Evolutionary conservation across 2,797 vertebrate species (phyloP), one percentile per base, ranked within the genome.

Genomic region (Pipistrellus kuhlii): DNA sequence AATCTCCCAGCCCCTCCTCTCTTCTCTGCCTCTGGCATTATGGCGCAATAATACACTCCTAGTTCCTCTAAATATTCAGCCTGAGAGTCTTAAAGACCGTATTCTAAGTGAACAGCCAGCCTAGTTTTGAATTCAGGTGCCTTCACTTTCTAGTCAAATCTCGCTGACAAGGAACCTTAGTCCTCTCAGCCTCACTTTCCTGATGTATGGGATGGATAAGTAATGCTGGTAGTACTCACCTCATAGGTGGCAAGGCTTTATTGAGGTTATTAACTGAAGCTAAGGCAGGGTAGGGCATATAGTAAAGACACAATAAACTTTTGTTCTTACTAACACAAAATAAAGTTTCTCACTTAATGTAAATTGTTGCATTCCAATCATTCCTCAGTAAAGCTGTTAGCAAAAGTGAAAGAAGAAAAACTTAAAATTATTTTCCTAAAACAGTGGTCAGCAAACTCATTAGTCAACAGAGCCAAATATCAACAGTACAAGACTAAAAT

Each of bases 101-200:
- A 51, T 35, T 51, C n/a, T 62, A 23, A 17, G 21, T 11, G 46
- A 53, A 66, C 25, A 71, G 38, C 13, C 64, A 64, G 14, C 32
- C 8, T 44, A 35, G 10, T 62, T 46, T 85, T 23, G 66, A 88
- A 89, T 23, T 59, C n/a, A n/a, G 73, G 38, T 53, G 72, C 32
- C 21, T 15, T 15, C 3, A 7, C 48, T 75, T 57, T 68, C 51
- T 6, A 69, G 53, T 15, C 9, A 7, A 69, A 44, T 80, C 13
- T 32, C 30, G 18, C 41, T 57, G 51, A 78, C 6, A 32, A 38
- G 15, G 73, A 35, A n/a, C 11, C 8, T 64, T 13, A 11, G n/a
- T n/a, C n/a, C n/a, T n/a, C n/a, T n/a, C n/a, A n/a, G 41, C 15
- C 73, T 73, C 57, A 25, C 8, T 90, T 90, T 92, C n/a, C 82